Evolutionary conservation across 1,140 invertebrate species (phyloP), one percentile per base, ranked within the genome.

Genomic region (Bombus affinis): DNA sequence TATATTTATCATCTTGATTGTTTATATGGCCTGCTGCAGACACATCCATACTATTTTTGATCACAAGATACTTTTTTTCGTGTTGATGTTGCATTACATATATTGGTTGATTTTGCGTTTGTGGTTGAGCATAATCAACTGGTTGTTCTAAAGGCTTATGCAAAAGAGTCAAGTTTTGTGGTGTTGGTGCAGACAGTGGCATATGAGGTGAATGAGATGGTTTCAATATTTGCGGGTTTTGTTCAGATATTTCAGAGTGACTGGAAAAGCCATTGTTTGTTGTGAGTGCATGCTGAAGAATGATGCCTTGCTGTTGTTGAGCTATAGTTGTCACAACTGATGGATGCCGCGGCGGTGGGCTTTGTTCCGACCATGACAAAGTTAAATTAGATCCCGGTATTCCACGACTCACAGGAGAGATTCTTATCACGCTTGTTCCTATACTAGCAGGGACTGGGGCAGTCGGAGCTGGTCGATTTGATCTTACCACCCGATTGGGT

Each of bases 341-440:
- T 0, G 92, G 93, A 89, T 95, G 93, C 81, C 94, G 91, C 10
- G 94, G 92, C 39, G 94, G 93, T 72, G 93, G 91, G 73, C 92
- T 94, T 81, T 95, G 94, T 15, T 95, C 94, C 35, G 93, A 93
- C 95, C 94, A 95, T 10, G 94, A 83, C 47, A 93, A 82, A 28
- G 86, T 91, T 22, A 92, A 76, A 81, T 90, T 92, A 70, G 94
- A 93, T 53, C 86, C 92, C 53, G 86, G 86, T 86, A 94, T 93
- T 25, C 89, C 89, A 25, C 91, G 90, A 37, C 92, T 91, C 87
- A 95, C 97, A 12, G 97, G 97, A 9, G 97, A 98, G 88, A 98
- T 97, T 93, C 97, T 95, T 91, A 98, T 98, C 2, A 98, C 98
- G 94, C 97, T 98, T 8, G 97, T 97, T 44, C 95, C 95, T 90